These are phyloP conservation scores for Synergus itoensis DNA, from an alignment of 2,888 invertebrate species.

Conservation along the genomic window DNA sequence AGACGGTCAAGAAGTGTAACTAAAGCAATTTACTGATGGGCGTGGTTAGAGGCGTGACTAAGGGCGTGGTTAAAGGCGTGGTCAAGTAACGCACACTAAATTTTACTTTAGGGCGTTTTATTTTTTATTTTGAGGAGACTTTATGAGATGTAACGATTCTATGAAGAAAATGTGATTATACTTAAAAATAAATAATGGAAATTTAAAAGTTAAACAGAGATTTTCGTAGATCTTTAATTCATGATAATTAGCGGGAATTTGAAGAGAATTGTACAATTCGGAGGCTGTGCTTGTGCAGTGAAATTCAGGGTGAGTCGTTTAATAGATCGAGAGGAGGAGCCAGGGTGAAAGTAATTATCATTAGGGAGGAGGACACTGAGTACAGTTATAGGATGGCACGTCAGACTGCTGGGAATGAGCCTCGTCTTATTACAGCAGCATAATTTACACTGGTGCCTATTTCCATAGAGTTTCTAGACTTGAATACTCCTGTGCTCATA, in stretches of 20 bases:
- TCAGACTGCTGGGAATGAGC: slow-evolving; percentile 37
- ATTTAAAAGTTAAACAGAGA: neutral
- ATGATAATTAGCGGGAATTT: neutral
- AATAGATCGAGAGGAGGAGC: neutral
- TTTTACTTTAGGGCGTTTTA: too few species aligned
- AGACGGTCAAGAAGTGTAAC: too few species aligned
- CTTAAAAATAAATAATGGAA: neutral
- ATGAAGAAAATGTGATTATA: neutral
- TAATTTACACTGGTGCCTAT: slow-evolving; percentile 39
- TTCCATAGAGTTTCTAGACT: slow-evolving; percentile 10
- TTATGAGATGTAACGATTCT: neutral
- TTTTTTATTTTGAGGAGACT: neutral
- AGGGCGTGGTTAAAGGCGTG: too few species aligned
- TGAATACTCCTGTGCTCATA: slow-evolving; percentile 2
- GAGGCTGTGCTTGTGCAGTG: slow-evolving; percentile 11
- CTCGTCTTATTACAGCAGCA: slow-evolving; percentile 36
- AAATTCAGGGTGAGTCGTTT: slow-evolving; percentile 10
- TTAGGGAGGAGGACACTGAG: slow-evolving; percentile 17
- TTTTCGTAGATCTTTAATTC: neutral
- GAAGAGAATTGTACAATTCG: neutral
- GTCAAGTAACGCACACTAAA: too few species aligned
- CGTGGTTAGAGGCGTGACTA: too few species aligned
- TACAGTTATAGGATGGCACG: slow-evolving; percentile 11
- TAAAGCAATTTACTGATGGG: too few species aligned
- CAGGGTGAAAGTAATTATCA: slow-evolving; percentile 38